Evolutionary conservation across 2,888 invertebrate genomes (phyloP), one percentile per base, ranked within the genome.

Genomic region (Hipparchia sbordonii): DNA sequence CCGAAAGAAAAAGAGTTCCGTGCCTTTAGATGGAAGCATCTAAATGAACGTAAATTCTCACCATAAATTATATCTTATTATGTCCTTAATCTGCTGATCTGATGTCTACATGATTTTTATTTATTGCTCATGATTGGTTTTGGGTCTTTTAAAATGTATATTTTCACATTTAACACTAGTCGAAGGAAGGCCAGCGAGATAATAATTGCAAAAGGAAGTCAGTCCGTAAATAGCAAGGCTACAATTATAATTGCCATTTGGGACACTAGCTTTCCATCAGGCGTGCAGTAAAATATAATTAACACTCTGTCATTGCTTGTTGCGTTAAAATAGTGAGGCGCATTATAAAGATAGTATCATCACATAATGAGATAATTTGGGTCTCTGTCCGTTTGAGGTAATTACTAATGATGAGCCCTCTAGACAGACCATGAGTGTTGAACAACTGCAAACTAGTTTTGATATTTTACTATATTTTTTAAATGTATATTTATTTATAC

Each of bases 201-300:
- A 62, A 74, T 79, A 79, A 79, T 79, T 71, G 71, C 70, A 74
- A 75, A 57, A 73, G 75, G 74, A 75, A 75, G 57, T 74, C 72
- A 66, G 69, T 72, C 70, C 61, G 75, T 66, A 74, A 80, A 80
- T 79, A 79, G 76, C 78, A 79, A 81, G 80, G 80, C 71, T 77
- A 72, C 54, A 68, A 66, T 66, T 76, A 77, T 78, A 77, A 79
- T 76, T 75, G 73, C 75, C 74, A 72, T 78, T 79, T 78, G 67
- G 73, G 76, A 76, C 72, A 77, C 54, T 71, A 61, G 65, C 71
- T 73, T 66, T 72, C 71, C 73, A 69, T 75, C 70, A 72, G n/a
- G 57, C 45, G 61, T 69, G 69, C 69, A 61, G 59, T 60, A 60
- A 60, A 69, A 69, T 61, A 39, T 69, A 69, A 69, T 69, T 69